Base-by-base conservation (phyloP, 2,888 invertebrate genomes). In the Tanytarsus gracilentus region DNA sequence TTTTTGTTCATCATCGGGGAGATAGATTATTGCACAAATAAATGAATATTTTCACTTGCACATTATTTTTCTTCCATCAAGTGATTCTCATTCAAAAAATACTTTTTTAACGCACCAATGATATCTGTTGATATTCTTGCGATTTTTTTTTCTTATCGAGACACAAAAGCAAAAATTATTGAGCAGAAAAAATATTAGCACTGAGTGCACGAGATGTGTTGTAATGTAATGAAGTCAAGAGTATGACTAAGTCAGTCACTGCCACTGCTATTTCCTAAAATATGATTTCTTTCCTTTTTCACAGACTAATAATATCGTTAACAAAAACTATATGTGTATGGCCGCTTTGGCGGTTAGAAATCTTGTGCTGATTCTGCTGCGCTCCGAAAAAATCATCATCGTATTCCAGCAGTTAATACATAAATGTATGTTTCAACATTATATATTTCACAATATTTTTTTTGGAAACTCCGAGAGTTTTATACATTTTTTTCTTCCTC, bases 301-400 rank as follows among this genome's bases (percentile, higher is more conserved):
- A 30, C 48, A 58, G 58, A 58, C 48, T 58, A 58, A 58, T 58
- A 58, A 58, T 58, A 58, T 48, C 48, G 58, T 58, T 58, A 58
- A 58, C n/a, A 50, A 58, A 58, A 58, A 58, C 58, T 58, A 58
- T 58, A 56, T 56, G 64, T 64, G 65, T 66, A 64, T 64, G 66
- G 66, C 67, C 67, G 65, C 65, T 66, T 66, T 66, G 67, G 67
- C 67, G 68, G 68, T 67, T 68, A 67, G 66, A 67, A 68, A 67
- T 67, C 67, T 68, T 68, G 67, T 68, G 66, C 66, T 64, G 66
- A 67, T 67, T 65, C 67, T 67, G 66, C 67, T 67, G 66, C 66
- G 66, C 53, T 36, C 33, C 44, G 40, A 56, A 51, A 61, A 61
- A 44, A 44, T 44, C 44, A 44, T 44, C 44, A 51, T 50, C 29